Evolutionary conservation across 2,888 invertebrate genomes (phyloP), one percentile per base, ranked within the genome.

Genomic region (Miltochrista miniata): DNA sequence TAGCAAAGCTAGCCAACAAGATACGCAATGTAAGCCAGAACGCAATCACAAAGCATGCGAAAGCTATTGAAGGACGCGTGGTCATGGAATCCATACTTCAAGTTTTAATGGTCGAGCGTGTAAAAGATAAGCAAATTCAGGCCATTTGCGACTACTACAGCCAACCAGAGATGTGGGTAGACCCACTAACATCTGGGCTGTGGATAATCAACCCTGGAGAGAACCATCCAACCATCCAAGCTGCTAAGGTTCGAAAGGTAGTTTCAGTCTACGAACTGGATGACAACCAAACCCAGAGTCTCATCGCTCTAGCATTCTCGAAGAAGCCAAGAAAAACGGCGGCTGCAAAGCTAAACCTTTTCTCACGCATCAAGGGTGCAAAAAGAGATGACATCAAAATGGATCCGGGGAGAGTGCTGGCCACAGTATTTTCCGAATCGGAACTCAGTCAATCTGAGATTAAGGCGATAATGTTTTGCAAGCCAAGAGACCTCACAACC

Each of bases 331-430:
- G 18, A 24, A 5, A 49, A 12, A 44, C 44, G 24, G 44, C 49
- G 36, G 49, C 45, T 36, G 44, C 49, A 2, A 49, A 49, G 44
- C 49, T 45, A 36, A 49, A 49, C 40, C n/a, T 49, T 5, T 49
- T 49, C 44, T 33, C 49, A 0, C 10, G n/a, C 0, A n/a, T 49
- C 0, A 49, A 35, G n/a, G 49, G 49, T n/a, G 9, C 11, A 2
- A 44, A 36, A 5, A 24, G 18, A 24, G 18, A 24, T 5, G 18
- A 24, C 18, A 24, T 24, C 5, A 24, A 24, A 24, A 4, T 5
- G 3, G 36, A 37, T 15, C 15, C 36, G 9, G 15, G 14, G 15
- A 42, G n/a, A 15, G 42, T 42, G 7, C 18, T 42, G 11, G 42
- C 33, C 15, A 33, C 33, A 33, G 42, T 42, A 34, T 42, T 42